phyloP scores from a whole-genome alignment of 2,797 vertebrate species.

The Glyptemys insculpta region DNA sequence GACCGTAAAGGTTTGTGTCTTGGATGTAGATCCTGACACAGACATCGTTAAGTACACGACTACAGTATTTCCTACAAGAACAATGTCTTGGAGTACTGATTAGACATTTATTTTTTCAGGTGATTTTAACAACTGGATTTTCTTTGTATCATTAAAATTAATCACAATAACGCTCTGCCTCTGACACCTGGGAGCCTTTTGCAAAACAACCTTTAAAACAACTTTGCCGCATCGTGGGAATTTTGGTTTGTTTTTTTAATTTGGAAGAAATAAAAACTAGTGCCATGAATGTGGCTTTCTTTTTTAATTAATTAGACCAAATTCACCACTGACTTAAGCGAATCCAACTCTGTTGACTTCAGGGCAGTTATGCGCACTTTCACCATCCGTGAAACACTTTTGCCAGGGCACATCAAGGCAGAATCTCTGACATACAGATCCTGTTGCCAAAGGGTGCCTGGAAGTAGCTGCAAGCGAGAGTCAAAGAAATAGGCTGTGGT shows the following conservation, averaged over 20 bases:
- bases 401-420: not conserved
- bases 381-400: not conserved
- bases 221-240: not conserved
- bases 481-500: not conserved
- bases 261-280: not conserved
- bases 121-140: not conserved
- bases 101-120: not conserved
- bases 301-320: accelerated
- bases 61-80: not conserved
- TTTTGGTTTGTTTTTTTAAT: not conserved
- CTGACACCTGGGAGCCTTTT: not conserved
- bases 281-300: not conserved
- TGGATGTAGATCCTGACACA: not conserved
- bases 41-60: not conserved
- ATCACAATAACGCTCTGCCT: not conserved
- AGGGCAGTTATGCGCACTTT: not conserved
- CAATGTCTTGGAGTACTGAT: not conserved
- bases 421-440: not conserved
- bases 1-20: not conserved
- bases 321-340: accelerated
- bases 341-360: not conserved
- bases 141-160: not conserved
- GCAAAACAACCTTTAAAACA: not conserved
- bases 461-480: not conserved
- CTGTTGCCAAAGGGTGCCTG: accelerated